These are phyloP conservation scores for Caenorhabditis becei DNA, from an alignment of 2,888 invertebrate species.

Conservation along the genomic window DNA sequence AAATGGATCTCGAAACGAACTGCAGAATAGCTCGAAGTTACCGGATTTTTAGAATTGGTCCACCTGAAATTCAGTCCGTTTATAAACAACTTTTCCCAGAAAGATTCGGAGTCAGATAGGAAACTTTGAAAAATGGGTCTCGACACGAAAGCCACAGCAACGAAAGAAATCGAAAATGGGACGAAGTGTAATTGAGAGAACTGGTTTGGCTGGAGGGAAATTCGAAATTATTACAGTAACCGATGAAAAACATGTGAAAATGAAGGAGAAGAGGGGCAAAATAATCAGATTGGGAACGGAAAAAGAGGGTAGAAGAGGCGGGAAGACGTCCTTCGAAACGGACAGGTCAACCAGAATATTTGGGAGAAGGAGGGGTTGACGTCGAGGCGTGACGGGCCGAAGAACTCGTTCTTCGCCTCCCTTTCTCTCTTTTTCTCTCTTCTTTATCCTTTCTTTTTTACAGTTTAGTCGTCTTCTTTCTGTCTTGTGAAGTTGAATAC, in stretches of 20 bases:
- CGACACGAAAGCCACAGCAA: neutral
- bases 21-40: too few relatives aligned
- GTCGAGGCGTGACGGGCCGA: neutral
- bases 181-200: neutral
- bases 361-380: constrained; percentile 2
- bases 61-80: too few relatives aligned
- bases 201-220: neutral
- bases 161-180: neutral
- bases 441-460: constrained; percentile 22
- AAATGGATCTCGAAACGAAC: too few relatives aligned
- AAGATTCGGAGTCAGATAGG: too few relatives aligned
- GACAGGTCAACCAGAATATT: constrained; percentile 2
- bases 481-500: neutral
- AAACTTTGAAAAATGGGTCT: neutral
- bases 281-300: constrained; percentile 4
- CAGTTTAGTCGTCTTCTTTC: constrained; percentile 8
- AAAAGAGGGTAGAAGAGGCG: neutral
- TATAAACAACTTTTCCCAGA: too few relatives aligned
- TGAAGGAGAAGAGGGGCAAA: neutral
- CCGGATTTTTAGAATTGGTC: too few relatives aligned
- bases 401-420: neutral
- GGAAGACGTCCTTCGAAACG: constrained; percentile 4
- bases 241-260: neutral
- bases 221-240: neutral
- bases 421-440: constrained; percentile 5